Evolutionary conservation across 2,797 vertebrate species (phyloP).

Genomic region (Aratinga solstitialis): DNA sequence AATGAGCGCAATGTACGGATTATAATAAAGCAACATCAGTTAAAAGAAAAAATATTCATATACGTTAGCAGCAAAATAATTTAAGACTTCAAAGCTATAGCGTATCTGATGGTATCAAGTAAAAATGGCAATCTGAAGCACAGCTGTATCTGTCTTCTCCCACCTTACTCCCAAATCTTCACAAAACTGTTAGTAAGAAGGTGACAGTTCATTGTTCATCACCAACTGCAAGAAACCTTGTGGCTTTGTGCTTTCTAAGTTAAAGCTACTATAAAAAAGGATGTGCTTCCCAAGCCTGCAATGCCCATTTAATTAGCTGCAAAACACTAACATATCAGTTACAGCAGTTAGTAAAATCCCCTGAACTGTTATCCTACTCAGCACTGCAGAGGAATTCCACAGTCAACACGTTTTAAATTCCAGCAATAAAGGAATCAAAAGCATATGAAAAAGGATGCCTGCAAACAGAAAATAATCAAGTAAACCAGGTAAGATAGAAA

Average conservation of each 20-base stretch:
- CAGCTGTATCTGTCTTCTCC: not conserved
- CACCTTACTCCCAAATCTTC: not conserved
- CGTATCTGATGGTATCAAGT: not conserved
- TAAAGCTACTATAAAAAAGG: not conserved
- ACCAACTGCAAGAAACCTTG: not conserved
- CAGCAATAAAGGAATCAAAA: not conserved
- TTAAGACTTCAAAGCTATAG: not conserved
- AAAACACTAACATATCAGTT: not conserved
- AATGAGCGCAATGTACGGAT: rapidly evolving
- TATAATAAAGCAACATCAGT: not conserved
- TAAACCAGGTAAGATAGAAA: not conserved
- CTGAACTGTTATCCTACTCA: not conserved
- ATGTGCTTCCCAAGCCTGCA: not conserved
- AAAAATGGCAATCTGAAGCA: not conserved
- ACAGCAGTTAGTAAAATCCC: not conserved
- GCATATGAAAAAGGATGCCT: not conserved
- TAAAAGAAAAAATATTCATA: not conserved
- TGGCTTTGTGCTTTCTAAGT: not conserved
- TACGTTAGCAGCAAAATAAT: not conserved
- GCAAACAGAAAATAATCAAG: not conserved
- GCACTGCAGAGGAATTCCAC: not conserved
- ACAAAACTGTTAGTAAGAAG: not conserved
- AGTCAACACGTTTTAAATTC: not conserved
- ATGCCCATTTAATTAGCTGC: not conserved
- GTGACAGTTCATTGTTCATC: not conserved